phyloP scores from a whole-genome alignment of 1,140 invertebrate species.

The Anastrepha obliqua region DNA sequence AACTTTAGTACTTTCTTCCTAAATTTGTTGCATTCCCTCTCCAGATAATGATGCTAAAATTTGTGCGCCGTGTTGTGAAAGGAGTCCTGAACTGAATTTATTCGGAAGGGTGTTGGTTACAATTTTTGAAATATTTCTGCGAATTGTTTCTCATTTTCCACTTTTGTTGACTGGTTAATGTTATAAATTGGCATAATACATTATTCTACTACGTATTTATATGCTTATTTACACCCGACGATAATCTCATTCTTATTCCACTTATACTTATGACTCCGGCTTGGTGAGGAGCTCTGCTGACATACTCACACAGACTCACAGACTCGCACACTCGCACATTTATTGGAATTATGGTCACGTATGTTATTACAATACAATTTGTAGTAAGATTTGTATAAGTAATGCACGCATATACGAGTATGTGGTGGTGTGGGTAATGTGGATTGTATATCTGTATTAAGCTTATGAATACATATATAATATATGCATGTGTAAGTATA shows the following conservation, averaged over 20 bases:
- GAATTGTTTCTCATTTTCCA: too few relatives aligned
- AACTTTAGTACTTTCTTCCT: too few relatives aligned
- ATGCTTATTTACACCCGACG: neutral
- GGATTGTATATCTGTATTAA: neutral
- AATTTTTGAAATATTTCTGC: too few relatives aligned
- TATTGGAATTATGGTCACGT: constrained; percentile 69
- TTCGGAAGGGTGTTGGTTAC: too few relatives aligned
- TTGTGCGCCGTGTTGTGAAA: too few relatives aligned
- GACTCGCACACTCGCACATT: neutral
- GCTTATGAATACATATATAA: neutral
- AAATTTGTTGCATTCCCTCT: too few relatives aligned
- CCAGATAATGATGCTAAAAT: too few relatives aligned
- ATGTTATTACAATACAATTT: constrained; percentile 72
- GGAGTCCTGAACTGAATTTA: too few relatives aligned
- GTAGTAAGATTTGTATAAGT: constrained; percentile 56
- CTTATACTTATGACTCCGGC: neutral
- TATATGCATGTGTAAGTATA: neutral
- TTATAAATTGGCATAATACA: too few relatives aligned
- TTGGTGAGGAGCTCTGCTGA: neutral
- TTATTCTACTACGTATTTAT: neutral
- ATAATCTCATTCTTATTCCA: constrained; percentile 37
- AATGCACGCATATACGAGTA: neutral
- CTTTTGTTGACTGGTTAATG: too few relatives aligned
- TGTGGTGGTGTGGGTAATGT: neutral
- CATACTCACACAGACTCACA: neutral